Evolutionary conservation across 2,113 vertebrate species (phyloP).

Genomic region (Aythya baeri): DNA sequence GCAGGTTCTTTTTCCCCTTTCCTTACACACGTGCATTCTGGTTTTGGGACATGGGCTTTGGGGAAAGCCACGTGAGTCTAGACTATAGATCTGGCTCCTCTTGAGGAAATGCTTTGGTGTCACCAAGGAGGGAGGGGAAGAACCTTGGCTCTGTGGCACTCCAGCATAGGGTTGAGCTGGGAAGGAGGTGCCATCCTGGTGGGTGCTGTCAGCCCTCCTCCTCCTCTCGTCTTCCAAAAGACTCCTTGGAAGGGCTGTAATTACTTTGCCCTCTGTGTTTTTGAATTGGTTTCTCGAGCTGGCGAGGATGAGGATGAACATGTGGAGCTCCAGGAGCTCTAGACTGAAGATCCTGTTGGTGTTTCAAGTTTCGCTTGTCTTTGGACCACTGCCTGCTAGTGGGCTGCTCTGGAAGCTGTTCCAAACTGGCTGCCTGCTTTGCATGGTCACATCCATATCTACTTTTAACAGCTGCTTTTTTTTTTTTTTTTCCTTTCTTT

Average conservation of each 20-base stretch:
- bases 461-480: not conserved
- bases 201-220: not conserved
- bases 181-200: not conserved
- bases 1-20: not conserved
- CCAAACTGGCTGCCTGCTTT: not conserved
- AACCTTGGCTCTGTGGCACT: accelerated
- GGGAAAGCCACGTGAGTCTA: not conserved
- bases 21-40: not conserved
- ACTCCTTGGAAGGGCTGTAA: not conserved
- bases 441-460: not conserved
- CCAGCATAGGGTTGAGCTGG: not conserved
- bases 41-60: not conserved
- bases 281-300: not conserved
- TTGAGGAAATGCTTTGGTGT: not conserved
- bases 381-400: not conserved
- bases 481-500: not conserved
- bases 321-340: not conserved
- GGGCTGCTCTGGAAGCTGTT: not conserved
- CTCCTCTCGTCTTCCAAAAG: not conserved
- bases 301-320: not conserved
- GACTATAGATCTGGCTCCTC: not conserved
- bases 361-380: not conserved
- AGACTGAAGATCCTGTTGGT: not conserved
- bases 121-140: not conserved
- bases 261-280: not conserved